Evolutionary conservation across 2,888 invertebrate species (phyloP).

Genomic region (Amphipoea oculea): DNA sequence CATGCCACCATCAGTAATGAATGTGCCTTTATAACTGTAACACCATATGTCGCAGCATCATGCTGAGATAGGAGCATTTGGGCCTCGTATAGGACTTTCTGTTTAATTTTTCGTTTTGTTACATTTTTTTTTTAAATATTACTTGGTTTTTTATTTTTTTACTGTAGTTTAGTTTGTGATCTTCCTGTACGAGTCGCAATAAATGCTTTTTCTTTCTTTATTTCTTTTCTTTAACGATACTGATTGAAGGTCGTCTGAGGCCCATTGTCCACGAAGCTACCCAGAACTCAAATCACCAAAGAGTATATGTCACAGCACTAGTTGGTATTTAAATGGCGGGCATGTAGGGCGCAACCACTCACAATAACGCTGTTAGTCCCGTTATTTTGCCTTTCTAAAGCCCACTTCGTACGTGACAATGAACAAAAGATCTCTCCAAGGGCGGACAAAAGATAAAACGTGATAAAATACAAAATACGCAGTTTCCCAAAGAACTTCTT

Average conservation of each 20-base stretch:
- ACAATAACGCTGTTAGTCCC: background rate
- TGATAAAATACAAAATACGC: constrained; percentile 4
- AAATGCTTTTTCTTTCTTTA: no score
- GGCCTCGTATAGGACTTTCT: no score
- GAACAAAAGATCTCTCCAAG: constrained; percentile 22
- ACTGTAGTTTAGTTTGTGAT: no score
- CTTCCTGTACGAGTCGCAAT: no score
- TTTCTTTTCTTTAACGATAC: background rate
- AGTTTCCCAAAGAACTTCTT: background rate
- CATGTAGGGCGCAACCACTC: background rate
- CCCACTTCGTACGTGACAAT: constrained; percentile 23
- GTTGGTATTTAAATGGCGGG: background rate
- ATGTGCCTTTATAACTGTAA: background rate
- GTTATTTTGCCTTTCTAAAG: background rate
- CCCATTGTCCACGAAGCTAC: background rate
- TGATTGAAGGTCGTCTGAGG: background rate
- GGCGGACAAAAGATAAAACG: background rate
- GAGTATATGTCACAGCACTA: background rate
- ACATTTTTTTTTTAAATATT: no score
- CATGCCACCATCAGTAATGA: background rate
- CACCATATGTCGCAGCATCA: no score
- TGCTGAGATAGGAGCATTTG: no score
- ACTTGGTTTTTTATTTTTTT: no score
- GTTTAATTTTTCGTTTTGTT: no score
- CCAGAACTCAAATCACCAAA: background rate